Conservation (phyloP, 2,888 invertebrate genomes). For the Magallana nippona region DNA sequence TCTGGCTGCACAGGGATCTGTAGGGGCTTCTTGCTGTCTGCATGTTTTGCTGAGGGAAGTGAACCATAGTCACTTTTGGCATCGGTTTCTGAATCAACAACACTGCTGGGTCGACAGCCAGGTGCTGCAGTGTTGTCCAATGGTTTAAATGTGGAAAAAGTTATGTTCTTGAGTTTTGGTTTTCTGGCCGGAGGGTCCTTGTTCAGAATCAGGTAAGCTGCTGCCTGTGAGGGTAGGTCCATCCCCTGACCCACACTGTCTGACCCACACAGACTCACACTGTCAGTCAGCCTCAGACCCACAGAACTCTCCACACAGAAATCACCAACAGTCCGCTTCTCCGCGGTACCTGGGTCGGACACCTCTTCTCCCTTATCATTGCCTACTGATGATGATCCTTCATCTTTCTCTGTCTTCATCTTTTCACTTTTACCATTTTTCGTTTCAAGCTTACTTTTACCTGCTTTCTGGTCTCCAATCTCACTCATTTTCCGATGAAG, state of each 20-base stretch:
- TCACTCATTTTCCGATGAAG: slow-evolving; percentile 18
- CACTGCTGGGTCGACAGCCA: slow-evolving; percentile 46
- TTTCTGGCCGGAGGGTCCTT: slow-evolving; percentile 53
- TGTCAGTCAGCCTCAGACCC: neutral
- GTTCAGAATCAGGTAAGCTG: slow-evolving; percentile 60
- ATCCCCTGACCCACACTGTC: neutral
- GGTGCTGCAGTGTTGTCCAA: slow-evolving; percentile 45
- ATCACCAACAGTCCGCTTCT: neutral
- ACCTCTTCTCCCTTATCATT: no score
- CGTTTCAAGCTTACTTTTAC: neutral
- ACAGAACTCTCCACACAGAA: neutral
- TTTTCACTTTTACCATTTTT: no score
- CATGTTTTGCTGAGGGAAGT: slow-evolving; percentile 43
- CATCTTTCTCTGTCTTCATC: neutral
- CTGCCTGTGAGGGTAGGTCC: slow-evolving; percentile 60
- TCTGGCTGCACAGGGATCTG: slow-evolving; percentile 34
- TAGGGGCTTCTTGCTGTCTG: slow-evolving; percentile 40
- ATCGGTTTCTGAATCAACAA: slow-evolving; percentile 39
- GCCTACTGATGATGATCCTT: neutral
- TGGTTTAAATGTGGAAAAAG: slow-evolving; percentile 67
- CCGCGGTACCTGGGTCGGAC: neutral
- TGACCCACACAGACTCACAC: neutral
- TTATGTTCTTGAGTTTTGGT: slow-evolving; percentile 50
- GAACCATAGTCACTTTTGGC: slow-evolving; percentile 51
- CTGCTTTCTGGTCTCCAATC: neutral